Base-by-base conservation (phyloP, 2,888 invertebrate genomes). In the Julus scandinavius region DNA sequence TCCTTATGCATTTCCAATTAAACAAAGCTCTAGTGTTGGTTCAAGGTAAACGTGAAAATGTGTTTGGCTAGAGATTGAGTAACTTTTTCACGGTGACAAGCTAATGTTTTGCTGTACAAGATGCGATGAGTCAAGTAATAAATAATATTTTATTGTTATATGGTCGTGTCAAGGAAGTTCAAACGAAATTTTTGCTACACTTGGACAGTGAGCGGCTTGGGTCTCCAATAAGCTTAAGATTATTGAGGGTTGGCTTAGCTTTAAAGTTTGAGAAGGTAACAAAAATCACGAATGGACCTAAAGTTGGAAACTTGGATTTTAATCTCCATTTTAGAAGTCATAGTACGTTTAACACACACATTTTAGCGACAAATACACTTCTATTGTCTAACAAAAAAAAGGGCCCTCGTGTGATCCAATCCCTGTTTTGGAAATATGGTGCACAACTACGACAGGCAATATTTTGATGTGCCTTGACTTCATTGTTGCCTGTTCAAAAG, bases 141-240 rank as follows among this genome's bases (percentile, higher is more conserved):
- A 58, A 15, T 4, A 58, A 58, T 58, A 58, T 58, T 58, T 58
- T 58, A 58, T 58, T 58, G 58, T 58, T 58, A 58, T 58, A 58
- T 58, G 58, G 58, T 58, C 58, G 58, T 58, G 58, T 58, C 58
- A 58, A 58, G 58, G 58, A 58, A 58, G 58, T 58, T 58, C 58
- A 58, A 58, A 15, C 11, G 1, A 17, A 15, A 15, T 58, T 58
- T 11, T 11, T 15, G 58, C 11, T 2, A 11, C 58, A 58, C 4
- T 58, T 58, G 58, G 17, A 58, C 17, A 58, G 15, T 15, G 4
- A 15, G 58, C 58, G 58, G 15, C 50, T 11, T 15, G 58, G 58
- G 17, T 58, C 58, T 15, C 58, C 58, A 58, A 58, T 11, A 15
- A 58, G 15, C 15, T 4, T 58, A 58, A 58, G 58, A 11, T 58